Evolutionary conservation across 2,797 vertebrate genomes (phyloP), one percentile per base, ranked within the genome.

Genomic region (Mallotus villosus): DNA sequence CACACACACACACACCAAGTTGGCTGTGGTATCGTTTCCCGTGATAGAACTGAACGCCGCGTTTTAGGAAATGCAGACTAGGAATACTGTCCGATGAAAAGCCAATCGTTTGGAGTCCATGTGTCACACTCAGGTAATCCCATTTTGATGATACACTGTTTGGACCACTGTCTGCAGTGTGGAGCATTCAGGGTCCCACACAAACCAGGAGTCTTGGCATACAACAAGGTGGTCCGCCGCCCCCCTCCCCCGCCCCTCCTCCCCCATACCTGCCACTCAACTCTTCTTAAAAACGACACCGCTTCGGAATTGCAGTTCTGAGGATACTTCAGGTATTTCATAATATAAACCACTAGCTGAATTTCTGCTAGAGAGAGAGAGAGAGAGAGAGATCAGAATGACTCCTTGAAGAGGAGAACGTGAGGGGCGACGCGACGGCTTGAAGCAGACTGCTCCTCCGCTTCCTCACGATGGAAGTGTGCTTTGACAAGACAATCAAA

Each of bases 101-200:
- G 67, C 53, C 27, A 12, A 12, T 21, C 59, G 57, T 82, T 80
- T 75, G 68, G 79, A 37, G 78, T 70, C 74, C 27, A 76, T 85
- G 55, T 85, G 82, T 86, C 85, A 82, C 89, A 85, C 91, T 92
- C 91, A 91, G 91, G 90, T 88, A 90, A 85, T 67, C 77, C 72
- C 78, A 63, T 74, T 81, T 75, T 74, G 74, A 37, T 27, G 55
- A 76, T 60, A 71, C 51, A 58, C 78, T 51, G 69, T 80, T 83
- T 77, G 68, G 77, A 80, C 71, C 71, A n/a, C 59, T 24, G 63
- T 62, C 75, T 74, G 29, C n/a, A 17, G 1, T 14, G 27, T 24
- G 27, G 25, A 67, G 41, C 16, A 1, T 19, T 55, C 17, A 5
- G 34, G 24, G 24, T 14, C 51, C 51, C 51, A 55, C 51, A n/a